phyloP scores from a whole-genome alignment of 2,113 vertebrate genomes.

The Pollimyrus isidori region DNA sequence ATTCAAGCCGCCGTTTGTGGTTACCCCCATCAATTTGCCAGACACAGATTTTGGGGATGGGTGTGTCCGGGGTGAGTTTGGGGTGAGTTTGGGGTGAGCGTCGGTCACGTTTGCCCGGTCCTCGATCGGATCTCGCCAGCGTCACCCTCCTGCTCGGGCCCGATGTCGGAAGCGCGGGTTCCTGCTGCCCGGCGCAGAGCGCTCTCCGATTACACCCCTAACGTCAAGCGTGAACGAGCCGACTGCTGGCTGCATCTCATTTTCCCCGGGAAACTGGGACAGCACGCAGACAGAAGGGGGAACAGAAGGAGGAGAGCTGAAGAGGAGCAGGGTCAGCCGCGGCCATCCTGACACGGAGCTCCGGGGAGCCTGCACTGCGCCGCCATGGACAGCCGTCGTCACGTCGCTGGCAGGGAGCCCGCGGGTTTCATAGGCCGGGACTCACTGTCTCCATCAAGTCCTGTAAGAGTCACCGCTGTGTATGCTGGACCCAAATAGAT shows the following conservation, averaged over 20 bases:
- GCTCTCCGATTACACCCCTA: conserved; percentile 2
- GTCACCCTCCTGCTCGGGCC: neutral
- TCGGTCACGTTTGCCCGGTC: neutral
- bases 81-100: neutral
- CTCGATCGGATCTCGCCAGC: neutral
- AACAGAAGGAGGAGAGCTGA: neutral
- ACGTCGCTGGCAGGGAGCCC: neutral
- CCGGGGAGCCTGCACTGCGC: neutral
- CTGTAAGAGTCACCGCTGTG: neutral
- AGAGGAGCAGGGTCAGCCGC: neutral
- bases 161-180: neutral
- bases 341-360: neutral
- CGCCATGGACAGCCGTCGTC: neutral
- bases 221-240: neutral
- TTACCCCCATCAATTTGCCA: neutral
- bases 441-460: neutral
- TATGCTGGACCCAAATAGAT: neutral
- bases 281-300: neutral
- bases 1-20: neutral
- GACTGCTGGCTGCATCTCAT: neutral
- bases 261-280: neutral
- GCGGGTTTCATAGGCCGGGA: neutral
- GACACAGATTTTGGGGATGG: conserved; percentile 1
- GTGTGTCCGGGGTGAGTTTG: neutral
- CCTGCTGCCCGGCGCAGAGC: neutral